phyloP scores from a whole-genome alignment of 2,888 invertebrate genomes.

The Lissonota sp. region DNA sequence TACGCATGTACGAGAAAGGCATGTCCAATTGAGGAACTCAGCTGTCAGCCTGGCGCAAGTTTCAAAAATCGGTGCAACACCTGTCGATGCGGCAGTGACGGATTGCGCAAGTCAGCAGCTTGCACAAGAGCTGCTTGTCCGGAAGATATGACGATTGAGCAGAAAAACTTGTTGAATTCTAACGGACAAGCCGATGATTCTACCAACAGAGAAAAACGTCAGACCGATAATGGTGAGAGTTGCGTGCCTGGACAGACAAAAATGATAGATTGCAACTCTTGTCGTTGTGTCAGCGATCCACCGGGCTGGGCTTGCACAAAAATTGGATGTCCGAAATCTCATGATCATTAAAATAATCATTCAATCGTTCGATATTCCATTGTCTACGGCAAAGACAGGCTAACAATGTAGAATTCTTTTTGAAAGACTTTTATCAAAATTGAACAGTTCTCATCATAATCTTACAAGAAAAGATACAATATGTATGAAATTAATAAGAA shows the following conservation, averaged over 20 bases:
- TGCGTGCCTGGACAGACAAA: background rate
- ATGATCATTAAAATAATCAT: background rate
- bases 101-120: conserved; percentile 4
- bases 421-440: too few relatives aligned
- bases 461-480: too few relatives aligned
- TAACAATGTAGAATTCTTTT: too few relatives aligned
- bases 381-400: too few relatives aligned
- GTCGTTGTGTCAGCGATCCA: background rate
- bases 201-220: background rate
- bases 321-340: background rate
- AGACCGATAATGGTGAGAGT: background rate
- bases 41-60: conserved; percentile 17
- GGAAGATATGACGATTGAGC: background rate
- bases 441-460: too few relatives aligned
- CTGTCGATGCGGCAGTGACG: conserved; percentile 26
- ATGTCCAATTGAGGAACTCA: background rate
- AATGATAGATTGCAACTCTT: background rate
- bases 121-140: conserved; percentile 39
- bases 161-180: too few relatives aligned
- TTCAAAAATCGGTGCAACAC: conserved; percentile 35
- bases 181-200: background rate
- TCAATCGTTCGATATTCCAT: too few relatives aligned
- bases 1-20: conserved; percentile 21
- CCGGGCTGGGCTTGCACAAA: too few relatives aligned
- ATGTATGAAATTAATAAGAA: too few relatives aligned